phyloP scores from a whole-genome alignment of 2,797 vertebrate genomes.

The Arremon brunneinucha region DNA sequence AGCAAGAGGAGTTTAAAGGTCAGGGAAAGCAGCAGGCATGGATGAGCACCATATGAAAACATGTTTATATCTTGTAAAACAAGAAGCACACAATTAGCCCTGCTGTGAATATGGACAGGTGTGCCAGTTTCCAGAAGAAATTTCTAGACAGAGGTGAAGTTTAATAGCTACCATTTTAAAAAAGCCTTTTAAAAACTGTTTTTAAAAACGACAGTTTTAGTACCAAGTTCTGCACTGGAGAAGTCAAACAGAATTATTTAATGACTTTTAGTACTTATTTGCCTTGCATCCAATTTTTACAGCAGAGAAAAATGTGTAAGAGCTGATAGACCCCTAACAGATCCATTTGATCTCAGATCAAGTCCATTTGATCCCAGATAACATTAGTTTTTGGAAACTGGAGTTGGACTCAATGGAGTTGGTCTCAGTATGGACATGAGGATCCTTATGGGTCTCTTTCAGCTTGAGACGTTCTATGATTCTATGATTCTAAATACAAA shows the following conservation, averaged over 20 bases:
- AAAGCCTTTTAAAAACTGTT: not conserved
- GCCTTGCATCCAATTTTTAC: not conserved
- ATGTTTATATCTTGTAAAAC: not conserved
- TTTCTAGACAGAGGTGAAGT: not conserved
- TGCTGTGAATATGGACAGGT: not conserved
- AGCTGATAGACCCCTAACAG: not conserved
- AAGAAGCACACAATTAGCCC: not conserved
- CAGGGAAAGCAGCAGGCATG: not conserved
- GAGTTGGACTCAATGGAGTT: not conserved
- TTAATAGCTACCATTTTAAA: not conserved
- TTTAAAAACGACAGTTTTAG: not conserved
- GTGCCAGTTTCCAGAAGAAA: not conserved
- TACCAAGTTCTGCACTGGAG: not conserved
- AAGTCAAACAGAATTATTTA: not conserved
- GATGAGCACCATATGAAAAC: not conserved
- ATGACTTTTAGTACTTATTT: not conserved
- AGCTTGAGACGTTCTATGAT: not conserved
- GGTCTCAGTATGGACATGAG: accelerated
- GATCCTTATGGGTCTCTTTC: not conserved
- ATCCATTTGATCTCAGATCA: not conserved
- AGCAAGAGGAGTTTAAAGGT: not conserved
- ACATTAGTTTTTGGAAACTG: not conserved
- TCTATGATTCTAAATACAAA: not conserved
- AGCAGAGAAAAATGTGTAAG: not conserved
- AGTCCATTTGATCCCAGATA: not conserved